Evolutionary conservation across 2,113 vertebrate species (phyloP), one percentile per base, ranked within the genome.

Genomic region (Peromyscus leucopus): DNA sequence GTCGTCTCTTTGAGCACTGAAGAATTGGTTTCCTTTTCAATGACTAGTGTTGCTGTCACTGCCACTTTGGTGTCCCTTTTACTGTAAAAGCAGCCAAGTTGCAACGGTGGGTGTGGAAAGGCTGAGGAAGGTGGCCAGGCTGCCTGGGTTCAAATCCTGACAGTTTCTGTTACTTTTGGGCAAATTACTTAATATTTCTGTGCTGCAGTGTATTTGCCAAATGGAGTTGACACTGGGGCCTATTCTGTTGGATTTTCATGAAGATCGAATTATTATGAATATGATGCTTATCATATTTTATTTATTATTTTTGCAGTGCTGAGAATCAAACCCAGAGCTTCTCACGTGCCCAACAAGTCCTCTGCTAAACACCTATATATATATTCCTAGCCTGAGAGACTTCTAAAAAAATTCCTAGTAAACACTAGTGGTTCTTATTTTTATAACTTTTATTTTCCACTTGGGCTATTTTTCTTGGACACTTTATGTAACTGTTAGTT

Each of bases 401-500:
- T 86, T 89, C 21, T 55, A 89, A 79, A 89, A 79, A 75, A 71
- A 33, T 61, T 11, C 12, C 63, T 42, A 61, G 4, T 86, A 95
- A 79, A 61, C 71, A 57, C 92, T 90, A 51, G 16, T 55, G 51
- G 7, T 12, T 86, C 33, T 90, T 95, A n/a, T 21, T 96, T 39
- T 69, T 93, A 88, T 26, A 80, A 72, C 26, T 84, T 91, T 96
- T 87, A 87, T 90, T 95, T 88, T 55, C 24, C 5, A 85, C 36
- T 96, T 69, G 84, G 85, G 82, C 48, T 87, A 31, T 90, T 88
- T 83, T 65, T 87, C 67, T 84, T 72, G 79, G 82, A 71, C 1
- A 28, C 11, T 46, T n/a, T 69, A 13, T 91, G 22, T 22, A 92
- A 63, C 15, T 87, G 90, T 97, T 91, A 95, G n/a, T 96, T 86